These are phyloP conservation scores for Cotesia glomerata DNA, from an alignment of 1,140 invertebrate genomes.

Conservation along the genomic window DNA sequence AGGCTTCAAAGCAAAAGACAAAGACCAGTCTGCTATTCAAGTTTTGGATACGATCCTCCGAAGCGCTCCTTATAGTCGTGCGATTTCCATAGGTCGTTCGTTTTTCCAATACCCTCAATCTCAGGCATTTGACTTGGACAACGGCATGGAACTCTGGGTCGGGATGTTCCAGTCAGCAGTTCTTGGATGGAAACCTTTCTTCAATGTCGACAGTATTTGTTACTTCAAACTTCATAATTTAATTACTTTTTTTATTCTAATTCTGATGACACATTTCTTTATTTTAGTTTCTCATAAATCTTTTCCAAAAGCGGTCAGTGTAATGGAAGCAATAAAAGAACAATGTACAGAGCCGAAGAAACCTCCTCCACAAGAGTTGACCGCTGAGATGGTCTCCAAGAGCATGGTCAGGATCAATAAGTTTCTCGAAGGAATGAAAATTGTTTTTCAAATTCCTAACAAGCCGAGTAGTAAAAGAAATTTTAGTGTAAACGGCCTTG, in stretches of 20 bases:
- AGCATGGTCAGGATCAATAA: conserved; percentile 4
- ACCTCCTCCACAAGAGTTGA: background rate
- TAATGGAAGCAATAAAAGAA: conserved; percentile 58
- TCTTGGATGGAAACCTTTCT: conserved; percentile 72
- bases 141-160: conserved; percentile 73
- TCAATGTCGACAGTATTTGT: conserved; percentile 73
- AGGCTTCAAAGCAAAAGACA: conserved; percentile 50
- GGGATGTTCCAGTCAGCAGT: conserved; percentile 78
- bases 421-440: conserved; percentile 52
- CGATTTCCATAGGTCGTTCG: conserved; percentile 58
- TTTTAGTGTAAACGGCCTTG: conserved; percentile 65
- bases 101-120: conserved; percentile 61
- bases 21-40: conserved; percentile 73
- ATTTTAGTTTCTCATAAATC: conserved; percentile 68
- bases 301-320: conserved; percentile 64
- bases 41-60: conserved; percentile 84
- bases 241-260: too few species aligned
- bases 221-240: too few species aligned
- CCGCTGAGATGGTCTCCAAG: background rate
- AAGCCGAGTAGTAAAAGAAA: conserved; percentile 53
- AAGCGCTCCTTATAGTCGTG: conserved; percentile 55
- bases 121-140: conserved; percentile 59
- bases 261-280: too few species aligned
- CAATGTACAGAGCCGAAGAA: background rate
- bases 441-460: conserved; percentile 64